Base-by-base conservation (phyloP, 1,140 invertebrate genomes). In the honey bee (Apis mellifera) region DNA sequence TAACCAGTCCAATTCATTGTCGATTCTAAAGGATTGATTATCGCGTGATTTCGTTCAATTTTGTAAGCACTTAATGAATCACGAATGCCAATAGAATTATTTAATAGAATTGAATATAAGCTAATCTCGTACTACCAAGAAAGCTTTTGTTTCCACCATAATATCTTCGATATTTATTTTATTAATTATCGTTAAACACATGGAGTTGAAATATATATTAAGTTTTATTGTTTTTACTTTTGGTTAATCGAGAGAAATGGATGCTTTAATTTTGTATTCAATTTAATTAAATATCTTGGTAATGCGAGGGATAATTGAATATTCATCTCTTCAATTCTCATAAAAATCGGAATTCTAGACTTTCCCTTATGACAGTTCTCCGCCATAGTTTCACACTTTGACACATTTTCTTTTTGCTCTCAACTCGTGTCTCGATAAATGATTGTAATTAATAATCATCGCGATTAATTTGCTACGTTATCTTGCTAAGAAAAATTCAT, bases 271-370 rank as follows among this genome's bases (percentile, higher is more conserved):
- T 42, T 42, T 42, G 4, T 42, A 42, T 42, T 42, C 32, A 42
- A 42, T 42, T 42, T 42, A 42, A 42, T 42, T 42, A 7, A 42
- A 7, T 42, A 42, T 42, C 32, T 42, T 42, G 32, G 5, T 7
- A 42, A 42, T 42, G 4, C 32, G 32, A 42, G 5, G 32, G 32
- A 5, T 23, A n/a, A 48, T 21, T 32, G 7, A 72, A 4, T 13
- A 62, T 42, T 42, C 32, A 23, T 17, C 62, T 17, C 48, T 48
- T 83, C 81, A 78, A 78, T 83, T 83, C 52, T 83, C 74, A 65
- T 78, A 78, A 78, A 66, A 81, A 74, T n/a, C 60, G 62, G 71
- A 81, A 81, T 21, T 59, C 59, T 65, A n/a, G 5, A 21, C 2
- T 80, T 81, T 76, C 79, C 72, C 79, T 76, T 59, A 42, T 42